Conservation (phyloP, 2,888 invertebrate species). For the Formica aserva region DNA sequence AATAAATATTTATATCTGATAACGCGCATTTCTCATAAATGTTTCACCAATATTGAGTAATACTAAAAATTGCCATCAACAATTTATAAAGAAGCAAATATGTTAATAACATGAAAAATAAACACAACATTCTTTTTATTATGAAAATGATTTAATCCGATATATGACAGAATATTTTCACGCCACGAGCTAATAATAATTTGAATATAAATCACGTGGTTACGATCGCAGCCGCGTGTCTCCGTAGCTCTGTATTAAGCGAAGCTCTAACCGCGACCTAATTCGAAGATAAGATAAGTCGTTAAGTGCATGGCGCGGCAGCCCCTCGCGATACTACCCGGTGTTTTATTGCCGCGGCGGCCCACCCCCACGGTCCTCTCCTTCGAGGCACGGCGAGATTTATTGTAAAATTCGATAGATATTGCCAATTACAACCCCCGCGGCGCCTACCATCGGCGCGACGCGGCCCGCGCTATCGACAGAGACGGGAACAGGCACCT, state of each 20-base stretch:
- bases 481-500: constrained; percentile 63
- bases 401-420: constrained; percentile 84
- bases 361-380: constrained; percentile 67
- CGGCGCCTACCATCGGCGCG: constrained; percentile 64
- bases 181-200: constrained; percentile 37
- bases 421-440: constrained; percentile 83
- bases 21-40: not conserved
- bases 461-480: constrained; percentile 57
- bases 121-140: not conserved
- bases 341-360: constrained; percentile 80
- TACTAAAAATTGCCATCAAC: not conserved
- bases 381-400: constrained; percentile 79
- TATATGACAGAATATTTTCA: not conserved
- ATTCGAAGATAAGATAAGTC: constrained; percentile 84
- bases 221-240: constrained; percentile 51
- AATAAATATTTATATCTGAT: constrained; percentile 59
- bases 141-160: not conserved
- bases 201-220: constrained; percentile 43
- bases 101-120: not conserved
- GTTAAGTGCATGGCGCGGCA: constrained; percentile 81
- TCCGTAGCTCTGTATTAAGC: constrained; percentile 64
- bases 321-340: constrained; percentile 79
- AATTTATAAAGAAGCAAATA: not conserved
- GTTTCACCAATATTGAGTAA: not conserved
- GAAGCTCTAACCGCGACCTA: constrained; percentile 78